Conservation (phyloP, 2,113 vertebrate genomes). For the Eublepharis macularius region DNA sequence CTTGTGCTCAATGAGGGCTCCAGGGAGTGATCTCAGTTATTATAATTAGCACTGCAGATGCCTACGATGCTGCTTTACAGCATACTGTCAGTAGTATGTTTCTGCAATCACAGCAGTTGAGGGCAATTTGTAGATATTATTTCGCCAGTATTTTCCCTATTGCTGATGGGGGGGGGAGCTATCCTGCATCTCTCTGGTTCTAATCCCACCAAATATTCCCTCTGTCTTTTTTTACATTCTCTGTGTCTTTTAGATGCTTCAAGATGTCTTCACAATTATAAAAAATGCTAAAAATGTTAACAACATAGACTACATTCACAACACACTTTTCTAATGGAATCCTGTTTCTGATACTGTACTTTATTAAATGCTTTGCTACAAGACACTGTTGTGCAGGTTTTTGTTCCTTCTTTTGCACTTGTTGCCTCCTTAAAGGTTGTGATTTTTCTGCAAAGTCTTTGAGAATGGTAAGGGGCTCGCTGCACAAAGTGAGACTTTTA, state of each 20-base stretch:
- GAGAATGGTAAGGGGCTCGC: neutral
- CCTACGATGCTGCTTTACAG: neutral
- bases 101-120: slow-evolving; percentile 2
- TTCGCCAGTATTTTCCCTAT: slow-evolving; percentile 23
- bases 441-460: accelerated
- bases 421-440: neutral
- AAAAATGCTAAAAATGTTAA: slow-evolving; percentile 43
- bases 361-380: slow-evolving; percentile 75
- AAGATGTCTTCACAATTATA: slow-evolving; percentile 37
- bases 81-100: neutral
- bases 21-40: accelerated
- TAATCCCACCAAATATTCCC: neutral
- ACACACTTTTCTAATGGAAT: slow-evolving; percentile 65
- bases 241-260: slow-evolving; percentile 42
- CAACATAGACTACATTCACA: slow-evolving; percentile 32
- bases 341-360: slow-evolving; percentile 67
- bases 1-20: slow-evolving; percentile 15
- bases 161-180: slow-evolving; percentile 13
- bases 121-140: neutral
- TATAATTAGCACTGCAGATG: neutral
- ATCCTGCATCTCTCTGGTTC: slow-evolving; percentile 29
- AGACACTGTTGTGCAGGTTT: slow-evolving; percentile 43
- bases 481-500: neutral
- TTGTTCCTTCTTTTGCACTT: slow-evolving; percentile 18
- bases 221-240: slow-evolving; percentile 25